Evolutionary conservation across 1,140 invertebrate genomes (phyloP).

Genomic region (Cataglyphis hispanica): DNA sequence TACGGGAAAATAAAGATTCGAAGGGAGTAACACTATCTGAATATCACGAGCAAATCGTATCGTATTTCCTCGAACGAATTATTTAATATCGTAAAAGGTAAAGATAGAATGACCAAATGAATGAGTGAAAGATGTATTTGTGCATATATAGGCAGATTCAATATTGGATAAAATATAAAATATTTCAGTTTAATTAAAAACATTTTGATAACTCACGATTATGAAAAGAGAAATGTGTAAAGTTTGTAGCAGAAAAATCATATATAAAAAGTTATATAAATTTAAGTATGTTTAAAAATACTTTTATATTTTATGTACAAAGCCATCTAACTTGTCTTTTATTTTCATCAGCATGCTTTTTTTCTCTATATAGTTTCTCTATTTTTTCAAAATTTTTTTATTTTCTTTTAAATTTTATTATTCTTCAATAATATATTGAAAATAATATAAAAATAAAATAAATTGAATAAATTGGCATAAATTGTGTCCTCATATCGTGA

Average conservation of each 20-base stretch:
- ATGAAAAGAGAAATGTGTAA: neutral
- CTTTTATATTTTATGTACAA: neutral
- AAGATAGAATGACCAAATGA: slow-evolving; percentile 30
- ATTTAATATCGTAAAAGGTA: slow-evolving; percentile 24
- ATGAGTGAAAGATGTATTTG: neutral
- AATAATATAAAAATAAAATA: neutral
- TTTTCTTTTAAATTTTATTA: neutral
- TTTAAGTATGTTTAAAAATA: neutral
- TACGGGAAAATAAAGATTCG: slow-evolving; percentile 18
- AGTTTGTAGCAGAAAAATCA: neutral
- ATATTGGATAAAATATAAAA: neutral
- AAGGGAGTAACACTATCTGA: neutral
- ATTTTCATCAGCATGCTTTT: neutral
- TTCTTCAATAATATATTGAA: neutral
- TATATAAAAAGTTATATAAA: neutral
- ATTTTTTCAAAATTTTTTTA: neutral
- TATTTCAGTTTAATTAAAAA: neutral
- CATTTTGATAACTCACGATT: neutral
- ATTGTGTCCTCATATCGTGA: neutral
- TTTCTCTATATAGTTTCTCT: neutral
- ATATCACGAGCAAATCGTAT: neutral
- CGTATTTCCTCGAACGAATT: neutral
- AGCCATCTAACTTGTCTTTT: neutral
- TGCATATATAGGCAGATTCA: neutral
- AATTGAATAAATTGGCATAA: neutral